Evolutionary conservation across 2,888 invertebrate species (phyloP).

Genomic region (Lepas anatifera): DNA sequence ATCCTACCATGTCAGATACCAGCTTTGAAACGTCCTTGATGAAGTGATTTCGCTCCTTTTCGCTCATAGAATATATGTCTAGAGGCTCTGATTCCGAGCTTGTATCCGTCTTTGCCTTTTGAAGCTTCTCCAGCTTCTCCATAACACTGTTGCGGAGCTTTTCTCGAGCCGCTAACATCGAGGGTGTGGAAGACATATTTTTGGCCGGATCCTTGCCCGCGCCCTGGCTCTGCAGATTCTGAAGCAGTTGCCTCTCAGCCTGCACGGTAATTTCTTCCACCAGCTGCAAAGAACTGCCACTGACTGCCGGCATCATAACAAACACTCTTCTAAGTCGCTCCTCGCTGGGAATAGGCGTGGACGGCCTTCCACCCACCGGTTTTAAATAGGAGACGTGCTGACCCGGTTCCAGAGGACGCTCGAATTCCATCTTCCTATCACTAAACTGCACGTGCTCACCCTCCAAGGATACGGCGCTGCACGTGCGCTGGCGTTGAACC

Average conservation of each 20-base stretch:
- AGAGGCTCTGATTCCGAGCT: neutral
- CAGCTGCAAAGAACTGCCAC: neutral
- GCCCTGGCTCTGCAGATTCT: neutral
- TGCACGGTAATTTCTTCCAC: neutral
- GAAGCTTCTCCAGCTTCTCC: neutral
- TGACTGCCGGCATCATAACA: no score
- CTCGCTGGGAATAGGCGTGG: neutral
- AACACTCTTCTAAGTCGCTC: neutral
- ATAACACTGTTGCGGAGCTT: neutral
- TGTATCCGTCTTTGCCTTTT: neutral
- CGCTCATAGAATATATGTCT: neutral
- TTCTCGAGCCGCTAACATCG: neutral
- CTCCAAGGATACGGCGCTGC: neutral
- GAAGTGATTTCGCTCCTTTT: neutral
- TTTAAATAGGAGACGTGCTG: neutral
- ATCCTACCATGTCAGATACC: neutral
- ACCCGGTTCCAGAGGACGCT: neutral
- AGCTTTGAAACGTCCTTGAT: neutral
- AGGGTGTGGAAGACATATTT: neutral
- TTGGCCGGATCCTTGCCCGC: neutral
- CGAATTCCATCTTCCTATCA: neutral
- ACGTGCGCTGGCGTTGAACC: neutral
- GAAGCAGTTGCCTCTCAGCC: neutral
- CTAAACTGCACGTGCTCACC: constrained; percentile 1
- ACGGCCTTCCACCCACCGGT: neutral